phyloP scores from a whole-genome alignment of 2,888 invertebrate genomes.

The Limnephilus lunatus region DNA sequence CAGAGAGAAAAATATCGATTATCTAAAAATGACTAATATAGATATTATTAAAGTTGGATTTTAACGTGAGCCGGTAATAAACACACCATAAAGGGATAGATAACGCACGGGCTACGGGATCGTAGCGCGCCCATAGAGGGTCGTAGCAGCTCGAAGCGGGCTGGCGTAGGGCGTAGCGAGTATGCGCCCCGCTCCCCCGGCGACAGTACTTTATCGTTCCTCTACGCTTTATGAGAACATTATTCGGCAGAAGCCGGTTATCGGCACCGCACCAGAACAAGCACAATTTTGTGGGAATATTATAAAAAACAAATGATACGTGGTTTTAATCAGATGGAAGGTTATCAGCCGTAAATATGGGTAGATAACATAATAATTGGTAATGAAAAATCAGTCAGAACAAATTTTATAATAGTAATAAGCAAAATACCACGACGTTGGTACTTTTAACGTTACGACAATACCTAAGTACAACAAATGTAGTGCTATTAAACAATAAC shows the following conservation, averaged over 20 bases:
- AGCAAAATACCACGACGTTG: too few relatives aligned
- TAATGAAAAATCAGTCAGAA: background rate
- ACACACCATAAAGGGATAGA: conserved; percentile 19
- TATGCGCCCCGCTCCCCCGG: conserved; percentile 50
- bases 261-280: conserved; percentile 49
- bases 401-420: background rate
- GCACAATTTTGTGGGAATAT: conserved; percentile 14
- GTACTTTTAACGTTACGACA: too few relatives aligned
- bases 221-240: conserved; percentile 56
- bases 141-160: background rate
- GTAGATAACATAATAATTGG: background rate
- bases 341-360: background rate
- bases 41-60: background rate
- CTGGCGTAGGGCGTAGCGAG: conserved; percentile 13
- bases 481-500: too few relatives aligned
- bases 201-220: conserved; percentile 59
- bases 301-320: conserved; percentile 14
- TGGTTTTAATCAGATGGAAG: background rate
- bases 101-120: background rate
- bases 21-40: background rate
- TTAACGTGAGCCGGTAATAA: background rate
- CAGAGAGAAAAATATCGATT: background rate
- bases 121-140: background rate
- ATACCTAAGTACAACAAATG: too few relatives aligned
- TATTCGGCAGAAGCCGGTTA: conserved; percentile 52